phyloP scores from a whole-genome alignment of 2,113 vertebrate genomes.

The Panthera tigris region DNA sequence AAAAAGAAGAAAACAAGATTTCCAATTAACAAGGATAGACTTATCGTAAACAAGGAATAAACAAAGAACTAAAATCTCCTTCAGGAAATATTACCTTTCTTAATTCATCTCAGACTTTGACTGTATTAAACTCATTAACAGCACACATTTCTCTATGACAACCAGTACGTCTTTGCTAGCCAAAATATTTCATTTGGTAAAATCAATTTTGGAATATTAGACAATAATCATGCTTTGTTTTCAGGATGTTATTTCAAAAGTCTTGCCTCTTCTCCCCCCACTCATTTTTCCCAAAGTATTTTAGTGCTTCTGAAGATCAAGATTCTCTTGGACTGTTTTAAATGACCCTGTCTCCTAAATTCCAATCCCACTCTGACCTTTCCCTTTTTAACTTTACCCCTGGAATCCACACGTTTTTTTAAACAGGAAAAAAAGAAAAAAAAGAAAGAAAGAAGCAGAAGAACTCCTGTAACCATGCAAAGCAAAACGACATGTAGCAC shows the following conservation, averaged over 20 bases:
- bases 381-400: slow-evolving; percentile 37
- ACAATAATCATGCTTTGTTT: neutral
- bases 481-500: neutral
- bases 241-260: neutral
- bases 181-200: slow-evolving; percentile 59
- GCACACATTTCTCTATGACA: slow-evolving; percentile 32
- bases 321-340: slow-evolving; percentile 1
- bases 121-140: slow-evolving; percentile 65
- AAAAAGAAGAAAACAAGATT: neutral
- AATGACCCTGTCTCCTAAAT: slow-evolving; percentile 57
- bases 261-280: neutral
- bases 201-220: slow-evolving; percentile 49
- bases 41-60: slow-evolving; percentile 21
- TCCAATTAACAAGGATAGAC: neutral
- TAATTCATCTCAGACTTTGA: slow-evolving; percentile 62
- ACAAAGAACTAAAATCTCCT: neutral
- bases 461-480: neutral
- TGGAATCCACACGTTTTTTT: slow-evolving; percentile 41
- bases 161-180: neutral
- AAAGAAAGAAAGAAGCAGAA: neutral
- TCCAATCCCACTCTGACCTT: slow-evolving; percentile 35
- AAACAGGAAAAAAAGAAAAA: neutral
- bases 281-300: neutral
- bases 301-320: slow-evolving; percentile 39
- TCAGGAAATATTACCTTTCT: slow-evolving; percentile 30